These are phyloP conservation scores for Drosophila flavopinicola DNA, from an alignment of 2,888 invertebrate genomes.

Conservation along the genomic window DNA sequence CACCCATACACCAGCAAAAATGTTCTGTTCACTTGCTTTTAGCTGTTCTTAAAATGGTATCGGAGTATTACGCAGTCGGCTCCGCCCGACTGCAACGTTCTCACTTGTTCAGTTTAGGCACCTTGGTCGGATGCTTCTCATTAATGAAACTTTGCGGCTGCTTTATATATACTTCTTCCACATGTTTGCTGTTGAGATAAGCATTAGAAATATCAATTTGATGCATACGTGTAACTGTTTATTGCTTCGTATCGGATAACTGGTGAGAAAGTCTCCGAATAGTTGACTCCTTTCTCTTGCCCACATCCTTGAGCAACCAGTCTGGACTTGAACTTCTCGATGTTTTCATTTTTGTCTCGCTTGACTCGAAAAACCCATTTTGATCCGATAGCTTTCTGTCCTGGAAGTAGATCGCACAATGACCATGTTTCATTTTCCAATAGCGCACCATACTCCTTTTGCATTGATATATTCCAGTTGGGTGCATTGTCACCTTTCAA, in stretches of 20 bases:
- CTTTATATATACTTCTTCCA: background rate
- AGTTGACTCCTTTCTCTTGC: too few relatives aligned
- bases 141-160: background rate
- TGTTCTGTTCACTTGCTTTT: too few relatives aligned
- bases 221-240: background rate
- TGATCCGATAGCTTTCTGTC: slow-evolving; percentile 3
- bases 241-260: slow-evolving; percentile 4
- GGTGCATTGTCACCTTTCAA: too few relatives aligned
- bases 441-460: too few relatives aligned
- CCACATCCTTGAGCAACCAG: too few relatives aligned
- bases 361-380: slow-evolving; percentile 4
- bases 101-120: background rate
- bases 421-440: slow-evolving; percentile 5
- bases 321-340: too few relatives aligned
- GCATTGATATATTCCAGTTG: too few relatives aligned
- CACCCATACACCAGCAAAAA: too few relatives aligned
- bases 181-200: background rate
- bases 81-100: too few relatives aligned
- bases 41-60: too few relatives aligned
- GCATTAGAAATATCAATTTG: slow-evolving; percentile 11
- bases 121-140: background rate
- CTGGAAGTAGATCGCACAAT: background rate
- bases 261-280: slow-evolving; percentile 7
- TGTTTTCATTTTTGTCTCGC: too few relatives aligned
- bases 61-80: too few relatives aligned